These are phyloP conservation scores for Sympetrum striolatum DNA, from an alignment of 2,888 invertebrate genomes.

Conservation along the genomic window DNA sequence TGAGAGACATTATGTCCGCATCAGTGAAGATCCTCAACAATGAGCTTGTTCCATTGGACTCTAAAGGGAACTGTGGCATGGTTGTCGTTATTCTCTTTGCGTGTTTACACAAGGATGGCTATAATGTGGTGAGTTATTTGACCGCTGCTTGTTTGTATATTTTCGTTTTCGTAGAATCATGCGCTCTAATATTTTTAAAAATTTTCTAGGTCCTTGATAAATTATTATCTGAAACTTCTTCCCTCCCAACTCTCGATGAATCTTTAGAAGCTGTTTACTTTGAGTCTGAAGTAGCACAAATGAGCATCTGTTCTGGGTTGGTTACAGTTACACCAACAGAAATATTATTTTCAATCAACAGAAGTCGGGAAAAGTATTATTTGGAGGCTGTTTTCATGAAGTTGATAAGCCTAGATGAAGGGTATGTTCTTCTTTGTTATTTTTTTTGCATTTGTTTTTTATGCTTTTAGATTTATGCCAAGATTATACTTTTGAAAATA, in stretches of 20 bases:
- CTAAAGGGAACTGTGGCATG: conserved; percentile 67
- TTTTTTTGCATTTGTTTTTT: not conserved
- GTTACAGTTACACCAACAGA: conserved; percentile 52
- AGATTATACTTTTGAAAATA: too few relatives aligned
- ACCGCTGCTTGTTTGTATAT: not conserved
- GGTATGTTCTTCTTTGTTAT: conserved; percentile 52
- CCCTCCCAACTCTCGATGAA: conserved; percentile 48
- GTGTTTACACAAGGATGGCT: conserved; percentile 35
- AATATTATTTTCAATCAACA: conserved; percentile 49
- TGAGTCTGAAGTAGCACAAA: conserved; percentile 48
- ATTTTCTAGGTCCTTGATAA: not conserved
- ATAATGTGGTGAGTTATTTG: conserved; percentile 44
- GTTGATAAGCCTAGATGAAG: conserved; percentile 55
- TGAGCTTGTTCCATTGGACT: conserved; percentile 69
- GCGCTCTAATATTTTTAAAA: not conserved
- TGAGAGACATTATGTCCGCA: not conserved
- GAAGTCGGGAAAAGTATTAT: conserved; percentile 51
- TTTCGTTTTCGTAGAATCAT: not conserved
- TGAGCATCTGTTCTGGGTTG: conserved; percentile 54
- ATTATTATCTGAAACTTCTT: not conserved
- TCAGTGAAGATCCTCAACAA: conserved; percentile 56
- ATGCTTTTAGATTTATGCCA: too few relatives aligned
- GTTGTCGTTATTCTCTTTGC: conserved; percentile 46
- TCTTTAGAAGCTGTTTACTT: conserved; percentile 50
- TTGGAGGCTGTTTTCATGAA: conserved; percentile 54